A percentile compares a stretch with the other conserved stretches of the same genome.
These are phyloP conservation scores for Drosophila virilis DNA, from an alignment of 1,140 invertebrate species.

Conservation along the genomic window DNA sequence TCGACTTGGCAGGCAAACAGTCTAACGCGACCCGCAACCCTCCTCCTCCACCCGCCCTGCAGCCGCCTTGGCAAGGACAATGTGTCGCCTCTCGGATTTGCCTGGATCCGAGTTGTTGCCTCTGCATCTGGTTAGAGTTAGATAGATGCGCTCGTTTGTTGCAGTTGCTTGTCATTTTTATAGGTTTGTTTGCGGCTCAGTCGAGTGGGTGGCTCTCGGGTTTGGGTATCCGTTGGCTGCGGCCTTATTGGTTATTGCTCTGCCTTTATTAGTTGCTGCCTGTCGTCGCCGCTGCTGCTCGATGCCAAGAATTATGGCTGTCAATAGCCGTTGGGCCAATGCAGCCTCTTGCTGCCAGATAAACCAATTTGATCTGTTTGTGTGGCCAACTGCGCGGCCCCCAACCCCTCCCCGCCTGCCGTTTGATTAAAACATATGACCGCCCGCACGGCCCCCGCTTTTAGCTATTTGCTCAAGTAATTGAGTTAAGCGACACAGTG, in stretches of 20 bases:
- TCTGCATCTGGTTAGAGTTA: slow-evolving; percentile 44
- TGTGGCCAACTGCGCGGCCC: slow-evolving; percentile 20
- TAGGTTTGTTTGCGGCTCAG: slow-evolving; percentile 75
- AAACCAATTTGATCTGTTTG: slow-evolving; percentile 78
- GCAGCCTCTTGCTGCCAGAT: slow-evolving; percentile 35
- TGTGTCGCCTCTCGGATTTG: slow-evolving; percentile 50
- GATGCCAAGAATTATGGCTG: slow-evolving; percentile 69
- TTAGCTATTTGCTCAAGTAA: slow-evolving; percentile 44
- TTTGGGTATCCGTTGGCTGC: slow-evolving; percentile 9
- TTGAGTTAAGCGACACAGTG: slow-evolving; percentile 49
- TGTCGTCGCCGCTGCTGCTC: slow-evolving; percentile 35
- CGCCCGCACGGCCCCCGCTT: slow-evolving; percentile 1
- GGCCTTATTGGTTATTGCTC: slow-evolving; percentile 57
- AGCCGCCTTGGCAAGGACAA: slow-evolving; percentile 29
- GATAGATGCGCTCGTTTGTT: slow-evolving; percentile 78
- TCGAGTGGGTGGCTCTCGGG: slow-evolving; percentile 19
- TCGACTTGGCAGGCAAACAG: slow-evolving; percentile 43
- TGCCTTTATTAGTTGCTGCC: slow-evolving; percentile 66
- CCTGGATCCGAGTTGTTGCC: slow-evolving; percentile 8
- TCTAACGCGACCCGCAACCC: slow-evolving; percentile 6
- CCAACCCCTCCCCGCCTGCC: not conserved
- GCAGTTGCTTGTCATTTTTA: slow-evolving; percentile 79
- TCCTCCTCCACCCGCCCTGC: not conserved
- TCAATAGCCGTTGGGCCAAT: slow-evolving; percentile 49
- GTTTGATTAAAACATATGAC: slow-evolving; percentile 48